Evolutionary conservation across 1,140 invertebrate species (phyloP).

Genomic region (Solen grandis): DNA sequence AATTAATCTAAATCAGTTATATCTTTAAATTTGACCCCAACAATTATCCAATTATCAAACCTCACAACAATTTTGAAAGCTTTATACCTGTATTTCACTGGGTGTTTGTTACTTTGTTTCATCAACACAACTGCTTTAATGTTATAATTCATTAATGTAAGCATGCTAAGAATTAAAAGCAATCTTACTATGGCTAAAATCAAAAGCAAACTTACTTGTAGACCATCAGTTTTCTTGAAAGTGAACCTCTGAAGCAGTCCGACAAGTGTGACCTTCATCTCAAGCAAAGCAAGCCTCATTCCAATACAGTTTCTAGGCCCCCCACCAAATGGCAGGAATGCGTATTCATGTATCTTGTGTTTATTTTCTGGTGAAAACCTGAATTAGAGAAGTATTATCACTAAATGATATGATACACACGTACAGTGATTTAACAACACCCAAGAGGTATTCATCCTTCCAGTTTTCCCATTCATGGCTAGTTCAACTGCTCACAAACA

Average conservation of each 20-base stretch:
- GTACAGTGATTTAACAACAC: not conserved
- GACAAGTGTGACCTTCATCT: constrained; percentile 9
- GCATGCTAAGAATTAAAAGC: no score
- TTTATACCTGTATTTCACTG: no score
- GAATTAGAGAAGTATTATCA: not conserved
- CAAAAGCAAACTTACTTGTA: not conserved
- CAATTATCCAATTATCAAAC: no score
- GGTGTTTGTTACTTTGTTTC: no score
- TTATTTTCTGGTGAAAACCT: constrained; percentile 35
- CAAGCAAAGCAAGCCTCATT: constrained; percentile 11
- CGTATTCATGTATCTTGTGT: not conserved
- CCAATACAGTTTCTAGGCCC: constrained; percentile 27
- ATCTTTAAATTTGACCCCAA: no score
- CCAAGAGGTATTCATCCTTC: not conserved
- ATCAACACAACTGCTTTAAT: no score
- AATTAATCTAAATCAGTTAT: no score
- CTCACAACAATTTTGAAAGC: no score
- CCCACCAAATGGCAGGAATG: constrained; percentile 9
- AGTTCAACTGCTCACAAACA: no score
- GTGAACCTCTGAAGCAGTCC: not conserved
- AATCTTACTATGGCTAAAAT: no score
- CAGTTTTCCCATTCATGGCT: not conserved
- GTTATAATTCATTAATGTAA: no score
- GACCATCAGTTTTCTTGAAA: not conserved
- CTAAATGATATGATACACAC: not conserved